Conservation (phyloP, 2,888 invertebrate genomes). For the Psylliodes chrysocephalus region DNA sequence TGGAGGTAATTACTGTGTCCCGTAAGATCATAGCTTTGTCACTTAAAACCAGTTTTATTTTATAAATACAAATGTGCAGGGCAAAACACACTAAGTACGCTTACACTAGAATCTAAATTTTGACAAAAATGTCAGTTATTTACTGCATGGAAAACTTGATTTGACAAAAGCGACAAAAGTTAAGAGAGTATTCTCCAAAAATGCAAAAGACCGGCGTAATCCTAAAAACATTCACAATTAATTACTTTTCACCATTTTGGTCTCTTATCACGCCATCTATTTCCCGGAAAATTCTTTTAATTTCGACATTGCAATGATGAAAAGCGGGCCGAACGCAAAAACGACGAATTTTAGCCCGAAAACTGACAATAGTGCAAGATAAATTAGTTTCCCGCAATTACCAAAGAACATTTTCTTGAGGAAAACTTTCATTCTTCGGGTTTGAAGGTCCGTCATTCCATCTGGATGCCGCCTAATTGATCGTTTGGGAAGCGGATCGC, state of each 20-base stretch:
- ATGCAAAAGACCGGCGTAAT: too few relatives aligned
- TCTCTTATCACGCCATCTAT: not conserved
- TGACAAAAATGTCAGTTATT: too few relatives aligned
- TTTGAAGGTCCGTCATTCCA: conserved; percentile 2
- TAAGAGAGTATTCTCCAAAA: too few relatives aligned
- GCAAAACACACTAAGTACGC: too few relatives aligned
- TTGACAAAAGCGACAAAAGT: too few relatives aligned
- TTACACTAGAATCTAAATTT: too few relatives aligned
- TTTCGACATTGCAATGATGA: conserved; percentile 8
- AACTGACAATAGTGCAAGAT: conserved; percentile 30
- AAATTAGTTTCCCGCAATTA: conserved; percentile 32
- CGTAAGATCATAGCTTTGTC: too few relatives aligned
- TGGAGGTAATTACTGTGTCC: too few relatives aligned
- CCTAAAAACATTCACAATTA: not conserved
- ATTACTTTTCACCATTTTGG: conserved; percentile 1
- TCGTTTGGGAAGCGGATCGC: conserved; percentile 7
- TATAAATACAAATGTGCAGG: too few relatives aligned
- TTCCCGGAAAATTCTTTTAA: conserved; percentile 14
- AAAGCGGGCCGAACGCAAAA: conserved; percentile 19
- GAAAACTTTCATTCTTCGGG: conserved; percentile 20
- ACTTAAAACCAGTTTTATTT: too few relatives aligned
- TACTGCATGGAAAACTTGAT: too few relatives aligned
- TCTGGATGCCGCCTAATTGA: conserved; percentile 17
- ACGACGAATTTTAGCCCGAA: conserved; percentile 15
- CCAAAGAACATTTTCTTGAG: conserved; percentile 20